Evolutionary conservation across 1,140 invertebrate species (phyloP).

Genomic region (Drosophila fuyamai): DNA sequence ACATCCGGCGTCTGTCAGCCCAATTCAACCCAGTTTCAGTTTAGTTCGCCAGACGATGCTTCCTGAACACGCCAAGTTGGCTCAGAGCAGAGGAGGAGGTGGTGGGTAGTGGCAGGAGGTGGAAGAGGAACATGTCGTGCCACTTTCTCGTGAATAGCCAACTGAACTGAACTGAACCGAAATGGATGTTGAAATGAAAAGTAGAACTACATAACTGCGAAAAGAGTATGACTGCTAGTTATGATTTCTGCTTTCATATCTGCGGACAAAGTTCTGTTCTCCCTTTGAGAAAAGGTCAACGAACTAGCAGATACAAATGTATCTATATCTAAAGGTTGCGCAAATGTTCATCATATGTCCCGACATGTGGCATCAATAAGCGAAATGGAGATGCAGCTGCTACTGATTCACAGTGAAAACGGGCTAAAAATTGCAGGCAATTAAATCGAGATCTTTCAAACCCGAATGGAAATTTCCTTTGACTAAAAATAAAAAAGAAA

Average conservation of each 20-base stretch:
- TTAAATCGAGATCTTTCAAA: slow-evolving; percentile 46
- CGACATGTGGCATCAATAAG: slow-evolving; percentile 53
- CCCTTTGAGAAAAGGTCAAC: slow-evolving; percentile 19
- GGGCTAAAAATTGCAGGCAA: slow-evolving; percentile 51
- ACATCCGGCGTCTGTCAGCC: slow-evolving; percentile 63
- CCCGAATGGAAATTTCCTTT: slow-evolving; percentile 45
- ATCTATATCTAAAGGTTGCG: slow-evolving; percentile 40
- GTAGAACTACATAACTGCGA: slow-evolving; percentile 48
- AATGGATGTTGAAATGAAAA: slow-evolving; percentile 62
- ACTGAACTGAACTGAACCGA: slow-evolving; percentile 43
- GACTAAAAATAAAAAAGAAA: slow-evolving; percentile 26
- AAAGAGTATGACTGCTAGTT: slow-evolving; percentile 40
- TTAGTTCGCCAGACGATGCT: slow-evolving; percentile 46
- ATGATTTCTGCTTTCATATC: slow-evolving; percentile 40
- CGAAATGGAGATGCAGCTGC: slow-evolving; percentile 49
- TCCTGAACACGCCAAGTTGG: slow-evolving; percentile 54
- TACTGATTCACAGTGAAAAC: slow-evolving; percentile 49
- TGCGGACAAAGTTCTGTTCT: slow-evolving; percentile 24
- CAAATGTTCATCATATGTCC: slow-evolving; percentile 54
- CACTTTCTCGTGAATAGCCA: slow-evolving; percentile 71
- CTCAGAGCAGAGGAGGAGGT: slow-evolving; percentile 4
- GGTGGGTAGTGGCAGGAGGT: not conserved
- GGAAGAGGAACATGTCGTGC: slow-evolving; percentile 63
- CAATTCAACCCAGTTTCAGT: slow-evolving; percentile 46
- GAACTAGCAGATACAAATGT: slow-evolving; percentile 28